These are phyloP conservation scores for Pelodiscus sinensis DNA, from an alignment of 2,113 vertebrate species.

Conservation along the genomic window DNA sequence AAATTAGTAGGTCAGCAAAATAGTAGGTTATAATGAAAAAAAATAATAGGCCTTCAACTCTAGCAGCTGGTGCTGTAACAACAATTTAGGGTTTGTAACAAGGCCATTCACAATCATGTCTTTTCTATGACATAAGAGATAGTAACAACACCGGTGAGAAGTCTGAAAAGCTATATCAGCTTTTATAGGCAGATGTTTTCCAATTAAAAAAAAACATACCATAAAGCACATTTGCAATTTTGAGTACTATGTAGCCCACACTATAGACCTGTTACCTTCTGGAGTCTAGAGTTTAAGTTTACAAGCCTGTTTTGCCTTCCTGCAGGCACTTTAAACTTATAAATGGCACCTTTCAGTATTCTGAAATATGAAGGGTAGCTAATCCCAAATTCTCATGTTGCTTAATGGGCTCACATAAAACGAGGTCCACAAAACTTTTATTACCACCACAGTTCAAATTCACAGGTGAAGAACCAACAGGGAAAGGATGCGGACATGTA, in stretches of 20 bases:
- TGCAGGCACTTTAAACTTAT: slow-evolving; percentile 74
- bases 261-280: slow-evolving; percentile 42
- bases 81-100: slow-evolving; percentile 7
- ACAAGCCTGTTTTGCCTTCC: slow-evolving; percentile 80
- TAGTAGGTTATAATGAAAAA: neutral
- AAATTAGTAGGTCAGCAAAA: slow-evolving; percentile 40
- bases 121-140: neutral
- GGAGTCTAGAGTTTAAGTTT: slow-evolving; percentile 62
- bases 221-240: slow-evolving; percentile 49
- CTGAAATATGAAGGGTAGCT: slow-evolving; percentile 77
- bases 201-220: neutral
- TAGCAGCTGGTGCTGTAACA: neutral
- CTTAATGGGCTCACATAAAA: slow-evolving; percentile 83
- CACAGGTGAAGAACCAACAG: slow-evolving; percentile 76
- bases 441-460: slow-evolving; percentile 56
- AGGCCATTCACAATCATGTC: neutral
- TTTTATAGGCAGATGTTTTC: slow-evolving; percentile 46
- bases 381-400: slow-evolving; percentile 76
- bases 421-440: slow-evolving; percentile 78
- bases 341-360: slow-evolving; percentile 80
- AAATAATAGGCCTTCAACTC: neutral
- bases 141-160: slow-evolving; percentile 1
- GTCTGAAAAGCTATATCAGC: slow-evolving; percentile 23
- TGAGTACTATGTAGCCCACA: slow-evolving; percentile 54
- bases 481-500: slow-evolving; percentile 70